A percentile compares a stretch with the other conserved stretches of the same genome.
Evolutionary conservation across 2,888 invertebrate genomes (phyloP).

Genomic region (Epinotia bilunana): DNA sequence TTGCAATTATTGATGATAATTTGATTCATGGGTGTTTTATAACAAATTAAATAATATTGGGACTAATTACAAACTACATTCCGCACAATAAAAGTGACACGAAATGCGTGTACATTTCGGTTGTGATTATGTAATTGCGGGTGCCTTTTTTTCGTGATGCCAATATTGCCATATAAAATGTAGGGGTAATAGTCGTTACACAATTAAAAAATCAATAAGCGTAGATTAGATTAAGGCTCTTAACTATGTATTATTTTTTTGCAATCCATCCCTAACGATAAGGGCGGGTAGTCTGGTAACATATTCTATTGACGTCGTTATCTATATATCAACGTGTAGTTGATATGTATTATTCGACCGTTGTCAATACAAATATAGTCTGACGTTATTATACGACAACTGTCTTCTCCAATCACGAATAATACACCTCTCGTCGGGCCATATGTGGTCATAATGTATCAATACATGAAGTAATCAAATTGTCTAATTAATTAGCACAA

Average conservation of each 20-base stretch:
- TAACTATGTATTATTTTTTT: too few relatives aligned
- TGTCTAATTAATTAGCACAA: conserved; percentile 35
- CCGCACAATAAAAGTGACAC: conserved; percentile 11
- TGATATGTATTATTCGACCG: too few relatives aligned
- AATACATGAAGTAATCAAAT: conserved; percentile 16
- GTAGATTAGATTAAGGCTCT: too few relatives aligned
- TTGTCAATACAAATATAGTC: too few relatives aligned
- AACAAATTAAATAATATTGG: neutral
- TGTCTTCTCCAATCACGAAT: too few relatives aligned
- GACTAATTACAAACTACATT: conserved; percentile 8
- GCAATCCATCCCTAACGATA: neutral
- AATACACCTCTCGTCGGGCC: neutral
- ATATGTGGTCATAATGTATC: conserved; percentile 5
- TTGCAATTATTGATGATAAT: conserved; percentile 3
- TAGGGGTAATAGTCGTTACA: too few relatives aligned
- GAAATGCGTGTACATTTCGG: neutral
- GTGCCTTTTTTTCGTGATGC: too few relatives aligned
- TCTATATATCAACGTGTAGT: too few relatives aligned
- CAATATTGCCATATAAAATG: too few relatives aligned
- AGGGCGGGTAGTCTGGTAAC: neutral
- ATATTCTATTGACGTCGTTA: too few relatives aligned
- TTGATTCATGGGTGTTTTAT: neutral
- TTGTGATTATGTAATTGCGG: neutral
- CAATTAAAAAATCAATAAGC: too few relatives aligned
- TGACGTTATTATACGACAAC: too few relatives aligned